A percentile compares a stretch with the other conserved stretches of the same genome.
Evolutionary conservation across 1,140 invertebrate species (phyloP).

Genomic region (Aphidius gifuensis): DNA sequence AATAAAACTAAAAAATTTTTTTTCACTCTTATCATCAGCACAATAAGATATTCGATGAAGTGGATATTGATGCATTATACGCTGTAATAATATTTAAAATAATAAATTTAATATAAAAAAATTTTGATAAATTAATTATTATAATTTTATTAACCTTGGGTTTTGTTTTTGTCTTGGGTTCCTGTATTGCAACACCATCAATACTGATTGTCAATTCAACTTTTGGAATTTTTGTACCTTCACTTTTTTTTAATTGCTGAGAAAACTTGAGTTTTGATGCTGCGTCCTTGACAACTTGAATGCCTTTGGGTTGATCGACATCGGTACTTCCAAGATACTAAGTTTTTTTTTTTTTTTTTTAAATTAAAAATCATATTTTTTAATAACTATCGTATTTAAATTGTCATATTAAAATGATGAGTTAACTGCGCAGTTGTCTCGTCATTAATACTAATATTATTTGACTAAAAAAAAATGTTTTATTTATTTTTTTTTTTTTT

Average conservation of each 20-base stretch:
- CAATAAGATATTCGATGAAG: conserved; percentile 97
- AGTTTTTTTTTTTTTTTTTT: conserved; percentile 14
- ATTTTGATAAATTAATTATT: conserved; percentile 7
- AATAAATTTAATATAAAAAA: conserved; percentile 7
- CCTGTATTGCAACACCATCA: conserved; percentile 92
- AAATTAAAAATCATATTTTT: background rate
- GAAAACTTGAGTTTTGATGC: conserved; percentile 93
- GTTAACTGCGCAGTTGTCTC: no score
- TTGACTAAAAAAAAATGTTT: no score
- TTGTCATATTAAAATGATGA: background rate
- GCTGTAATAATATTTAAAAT: conserved; percentile 35
- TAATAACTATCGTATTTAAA: background rate
- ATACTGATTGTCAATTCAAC: conserved; percentile 91
- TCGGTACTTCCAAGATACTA: conserved; percentile 91
- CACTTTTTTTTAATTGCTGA: conserved; percentile 89
- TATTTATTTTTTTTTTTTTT: no score
- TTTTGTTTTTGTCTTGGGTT: conserved; percentile 57
- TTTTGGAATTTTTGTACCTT: conserved; percentile 88
- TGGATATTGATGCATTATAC: conserved; percentile 90
- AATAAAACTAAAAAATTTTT: conserved; percentile 96
- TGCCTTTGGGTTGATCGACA: conserved; percentile 94
- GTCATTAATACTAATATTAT: no score
- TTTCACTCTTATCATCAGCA: conserved; percentile 96
- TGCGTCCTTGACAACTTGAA: conserved; percentile 94
- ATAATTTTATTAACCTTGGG: conserved; percentile 40